These are phyloP conservation scores for Ceryle rudis DNA, from an alignment of 2,797 vertebrate species.

Conservation along the genomic window DNA sequence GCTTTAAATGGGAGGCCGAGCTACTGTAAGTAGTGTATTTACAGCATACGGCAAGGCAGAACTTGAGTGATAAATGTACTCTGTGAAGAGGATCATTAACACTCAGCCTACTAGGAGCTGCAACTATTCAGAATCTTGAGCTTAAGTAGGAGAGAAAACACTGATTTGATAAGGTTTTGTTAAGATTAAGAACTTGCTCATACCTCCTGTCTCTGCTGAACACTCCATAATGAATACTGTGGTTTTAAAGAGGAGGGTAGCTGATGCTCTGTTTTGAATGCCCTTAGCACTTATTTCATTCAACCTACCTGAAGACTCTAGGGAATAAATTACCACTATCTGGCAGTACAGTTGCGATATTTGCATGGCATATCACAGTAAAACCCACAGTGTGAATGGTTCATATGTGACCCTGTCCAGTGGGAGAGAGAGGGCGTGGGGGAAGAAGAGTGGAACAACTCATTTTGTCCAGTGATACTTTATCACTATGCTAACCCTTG, in stretches of 20 bases:
- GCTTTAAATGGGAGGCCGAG: constrained; percentile 12
- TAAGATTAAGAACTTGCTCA: constrained; percentile 24
- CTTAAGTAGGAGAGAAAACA: constrained; percentile 14
- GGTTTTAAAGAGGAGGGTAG: not conserved
- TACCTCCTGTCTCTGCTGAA: not conserved
- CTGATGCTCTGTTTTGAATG: not conserved
- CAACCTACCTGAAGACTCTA: not conserved
- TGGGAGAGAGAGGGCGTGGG: not conserved
- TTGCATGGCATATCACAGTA: not conserved
- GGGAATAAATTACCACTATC: not conserved
- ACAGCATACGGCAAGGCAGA: not conserved
- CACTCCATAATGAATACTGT: not conserved
- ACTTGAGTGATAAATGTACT: not conserved
- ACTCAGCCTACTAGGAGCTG: not conserved
- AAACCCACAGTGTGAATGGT: not conserved
- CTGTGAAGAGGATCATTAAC: constrained; percentile 32
- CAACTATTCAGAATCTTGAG: constrained; percentile 14
- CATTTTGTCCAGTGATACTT: not conserved
- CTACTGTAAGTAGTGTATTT: constrained; percentile 11
- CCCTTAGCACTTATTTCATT: not conserved
- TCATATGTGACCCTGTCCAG: not conserved
- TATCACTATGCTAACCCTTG: not conserved
- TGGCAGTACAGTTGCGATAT: not conserved
- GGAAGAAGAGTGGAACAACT: not conserved
- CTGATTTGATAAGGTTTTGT: constrained; percentile 22